Percentiles rank a stretch among this genome's conserved stretches.
These are phyloP conservation scores for Prolemur simus DNA, from an alignment of 2,113 vertebrate species.

Conservation along the genomic window DNA sequence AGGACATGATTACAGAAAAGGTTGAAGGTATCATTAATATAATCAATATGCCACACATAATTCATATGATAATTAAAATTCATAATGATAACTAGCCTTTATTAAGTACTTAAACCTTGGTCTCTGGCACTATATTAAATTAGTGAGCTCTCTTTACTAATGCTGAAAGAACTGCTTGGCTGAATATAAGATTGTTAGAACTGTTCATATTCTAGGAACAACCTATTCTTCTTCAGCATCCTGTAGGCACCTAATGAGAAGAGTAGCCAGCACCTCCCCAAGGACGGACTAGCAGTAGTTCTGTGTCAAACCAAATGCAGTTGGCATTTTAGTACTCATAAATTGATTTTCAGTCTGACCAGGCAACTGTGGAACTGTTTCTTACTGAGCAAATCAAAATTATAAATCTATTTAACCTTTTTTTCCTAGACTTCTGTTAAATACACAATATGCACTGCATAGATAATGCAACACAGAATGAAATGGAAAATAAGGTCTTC, in stretches of 20 bases:
- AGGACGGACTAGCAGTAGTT: not conserved
- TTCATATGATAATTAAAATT: not conserved
- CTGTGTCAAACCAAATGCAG: not conserved
- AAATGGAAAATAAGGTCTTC: conserved; percentile 73
- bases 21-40: not conserved
- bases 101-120: not conserved
- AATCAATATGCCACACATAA: not conserved
- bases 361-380: conserved; percentile 46
- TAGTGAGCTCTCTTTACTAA: not conserved
- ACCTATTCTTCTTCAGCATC: not conserved
- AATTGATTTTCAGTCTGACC: conserved; percentile 61
- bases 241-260: not conserved
- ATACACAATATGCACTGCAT: conserved; percentile 33
- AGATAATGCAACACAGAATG: conserved; percentile 60
- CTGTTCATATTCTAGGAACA: not conserved
- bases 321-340: conserved; percentile 33
- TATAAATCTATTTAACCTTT: conserved; percentile 73
- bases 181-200: not conserved
- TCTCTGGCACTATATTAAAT: not conserved
- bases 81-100: not conserved
- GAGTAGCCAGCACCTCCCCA: not conserved
- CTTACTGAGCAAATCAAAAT: conserved; percentile 60
- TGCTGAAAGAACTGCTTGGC: not conserved
- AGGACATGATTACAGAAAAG: not conserved
- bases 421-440: conserved; percentile 70